phyloP scores from a whole-genome alignment of 2,888 invertebrate genomes.

The Gryllus longicercus region DNA sequence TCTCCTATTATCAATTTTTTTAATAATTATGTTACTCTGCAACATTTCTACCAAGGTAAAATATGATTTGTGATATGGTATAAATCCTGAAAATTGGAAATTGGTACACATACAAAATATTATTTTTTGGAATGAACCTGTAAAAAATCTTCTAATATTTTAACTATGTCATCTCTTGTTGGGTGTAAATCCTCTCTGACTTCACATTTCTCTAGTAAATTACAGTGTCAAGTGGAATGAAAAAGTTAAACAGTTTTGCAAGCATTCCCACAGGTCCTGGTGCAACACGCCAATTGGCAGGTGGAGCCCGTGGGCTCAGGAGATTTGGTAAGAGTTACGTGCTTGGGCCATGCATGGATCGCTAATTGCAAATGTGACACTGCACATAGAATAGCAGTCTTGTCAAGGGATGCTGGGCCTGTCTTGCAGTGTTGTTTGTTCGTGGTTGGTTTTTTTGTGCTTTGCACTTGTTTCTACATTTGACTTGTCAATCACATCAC shows the following conservation, averaged over 20 bases:
- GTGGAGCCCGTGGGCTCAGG: constrained; percentile 1
- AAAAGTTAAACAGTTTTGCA: background rate
- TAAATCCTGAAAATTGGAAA: no score
- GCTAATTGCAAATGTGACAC: background rate
- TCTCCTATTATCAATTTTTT: no score
- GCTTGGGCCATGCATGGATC: background rate
- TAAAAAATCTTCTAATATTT: background rate
- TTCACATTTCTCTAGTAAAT: background rate
- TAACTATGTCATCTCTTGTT: background rate
- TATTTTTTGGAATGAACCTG: no score
- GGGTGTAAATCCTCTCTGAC: background rate
- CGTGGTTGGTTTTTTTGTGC: background rate
- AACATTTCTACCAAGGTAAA: no score
- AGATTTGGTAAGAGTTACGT: background rate
- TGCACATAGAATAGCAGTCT: background rate
- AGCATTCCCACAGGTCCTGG: constrained; percentile 6
- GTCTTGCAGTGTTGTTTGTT: no score
- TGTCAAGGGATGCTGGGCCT: background rate
- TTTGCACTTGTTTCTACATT: background rate
- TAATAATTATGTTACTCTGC: no score
- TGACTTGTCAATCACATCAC: no score
- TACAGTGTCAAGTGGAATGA: background rate
- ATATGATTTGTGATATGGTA: no score
- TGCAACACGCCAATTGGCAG: constrained; percentile 1
- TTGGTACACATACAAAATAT: no score